Evolutionary conservation across 92 coral and sea anemone genomes (phyloP).

Genomic region (Bergia sp.): DNA sequence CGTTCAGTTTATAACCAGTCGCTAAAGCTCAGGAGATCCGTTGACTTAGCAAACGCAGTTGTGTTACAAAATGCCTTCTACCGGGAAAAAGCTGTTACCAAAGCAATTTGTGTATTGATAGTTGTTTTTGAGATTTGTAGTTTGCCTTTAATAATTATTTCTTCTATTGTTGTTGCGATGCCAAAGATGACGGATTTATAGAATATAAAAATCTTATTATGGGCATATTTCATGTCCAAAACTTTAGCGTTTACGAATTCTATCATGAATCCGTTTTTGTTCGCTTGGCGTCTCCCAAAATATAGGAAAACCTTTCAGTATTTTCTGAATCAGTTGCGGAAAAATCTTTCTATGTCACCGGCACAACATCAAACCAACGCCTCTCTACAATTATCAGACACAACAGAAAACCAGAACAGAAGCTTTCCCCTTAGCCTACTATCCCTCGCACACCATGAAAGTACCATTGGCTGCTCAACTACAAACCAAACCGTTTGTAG

Average conservation of each 20-base stretch:
- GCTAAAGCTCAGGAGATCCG: not conserved
- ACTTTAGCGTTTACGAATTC: not conserved
- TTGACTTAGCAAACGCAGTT: not conserved
- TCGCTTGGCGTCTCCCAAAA: conserved; percentile 7
- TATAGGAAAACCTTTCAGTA: conserved; percentile 16
- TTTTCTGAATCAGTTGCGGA: not conserved
- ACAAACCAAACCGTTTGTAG: no score
- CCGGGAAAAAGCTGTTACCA: no score
- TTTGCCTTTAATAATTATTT: not conserved
- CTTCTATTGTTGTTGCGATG: not conserved
- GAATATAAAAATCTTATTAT: not conserved
- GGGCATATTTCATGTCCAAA: not conserved
- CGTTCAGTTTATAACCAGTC: not conserved
- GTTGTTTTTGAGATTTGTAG: not conserved
- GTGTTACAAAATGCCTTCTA: not conserved
- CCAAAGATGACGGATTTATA: not conserved
- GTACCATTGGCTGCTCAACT: no score
- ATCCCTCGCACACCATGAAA: no score
- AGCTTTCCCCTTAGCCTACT: no score
- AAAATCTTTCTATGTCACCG: no score
- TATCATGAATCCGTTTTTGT: conserved; percentile 34
- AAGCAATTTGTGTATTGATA: not conserved
- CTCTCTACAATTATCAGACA: no score
- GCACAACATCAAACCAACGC: no score
- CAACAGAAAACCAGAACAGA: no score